Evolutionary conservation across 2,888 invertebrate species (phyloP).

Genomic region (Nomada ferruginata): DNA sequence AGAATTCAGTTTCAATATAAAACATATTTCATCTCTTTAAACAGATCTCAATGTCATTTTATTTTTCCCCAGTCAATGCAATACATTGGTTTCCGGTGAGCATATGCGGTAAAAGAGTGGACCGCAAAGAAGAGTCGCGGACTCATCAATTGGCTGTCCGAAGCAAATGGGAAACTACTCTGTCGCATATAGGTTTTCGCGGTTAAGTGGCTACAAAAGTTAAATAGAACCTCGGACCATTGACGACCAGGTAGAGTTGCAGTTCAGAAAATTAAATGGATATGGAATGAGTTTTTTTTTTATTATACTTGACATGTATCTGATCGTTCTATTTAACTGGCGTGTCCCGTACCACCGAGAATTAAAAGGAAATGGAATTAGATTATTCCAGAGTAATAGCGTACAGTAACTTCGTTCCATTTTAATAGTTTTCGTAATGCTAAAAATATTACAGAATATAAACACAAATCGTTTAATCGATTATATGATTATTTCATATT

Average conservation of each 20-base stretch:
- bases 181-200: conserved; percentile 46
- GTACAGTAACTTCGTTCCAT: too few relatives aligned
- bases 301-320: conserved; percentile 2
- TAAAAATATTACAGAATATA: not conserved
- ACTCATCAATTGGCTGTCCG: conserved; percentile 47
- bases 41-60: not conserved
- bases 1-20: not conserved
- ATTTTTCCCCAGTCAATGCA: not conserved
- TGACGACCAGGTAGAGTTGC: not conserved
- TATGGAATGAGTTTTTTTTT: conserved; percentile 7
- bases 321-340: conserved; percentile 7
- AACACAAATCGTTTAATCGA: too few relatives aligned
- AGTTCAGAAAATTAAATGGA: conserved; percentile 36
- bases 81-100: not conserved
- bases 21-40: not conserved
- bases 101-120: conserved; percentile 11
- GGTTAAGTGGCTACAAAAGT: conserved; percentile 51
- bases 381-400: conserved; percentile 2
- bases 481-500: too few relatives aligned
- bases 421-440: not conserved
- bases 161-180: conserved; percentile 52
- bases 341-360: not conserved
- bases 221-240: conserved; percentile 46
- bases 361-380: conserved; percentile 2
- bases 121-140: conserved; percentile 40